phyloP scores from a whole-genome alignment of 2,888 invertebrate species.

The Harmothoe impar region DNA sequence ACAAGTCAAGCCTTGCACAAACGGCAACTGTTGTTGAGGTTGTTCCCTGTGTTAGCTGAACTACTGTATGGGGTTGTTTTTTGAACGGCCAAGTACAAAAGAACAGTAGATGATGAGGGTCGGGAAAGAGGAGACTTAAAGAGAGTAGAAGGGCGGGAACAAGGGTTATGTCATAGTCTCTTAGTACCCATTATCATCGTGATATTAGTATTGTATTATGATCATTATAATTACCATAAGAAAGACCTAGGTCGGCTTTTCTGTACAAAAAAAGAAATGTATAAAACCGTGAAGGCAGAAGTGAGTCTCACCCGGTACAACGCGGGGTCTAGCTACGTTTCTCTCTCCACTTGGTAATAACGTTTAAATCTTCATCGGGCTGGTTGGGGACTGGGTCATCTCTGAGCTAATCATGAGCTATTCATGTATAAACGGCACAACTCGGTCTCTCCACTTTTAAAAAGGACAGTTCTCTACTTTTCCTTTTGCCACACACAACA shows the following conservation, averaged over 20 bases:
- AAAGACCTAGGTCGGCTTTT: constrained; percentile 63
- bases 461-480: background rate
- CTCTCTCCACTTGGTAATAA: constrained; percentile 11
- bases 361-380: constrained; percentile 9
- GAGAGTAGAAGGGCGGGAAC: background rate
- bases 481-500: background rate
- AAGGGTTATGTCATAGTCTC: constrained; percentile 21
- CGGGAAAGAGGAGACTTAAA: background rate
- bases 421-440: constrained; percentile 18
- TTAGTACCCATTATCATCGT: constrained; percentile 13
- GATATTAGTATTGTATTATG: constrained; percentile 54
- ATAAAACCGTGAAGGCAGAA: constrained; percentile 64
- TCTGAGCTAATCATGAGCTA: background rate
- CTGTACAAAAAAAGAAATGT: constrained; percentile 60
- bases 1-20: constrained; percentile 23
- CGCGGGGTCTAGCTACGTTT: constrained; percentile 29
- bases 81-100: constrained; percentile 61
- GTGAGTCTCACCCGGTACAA: constrained; percentile 14
- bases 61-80: constrained; percentile 12
- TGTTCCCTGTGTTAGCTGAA: background rate
- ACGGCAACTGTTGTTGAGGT: background rate
- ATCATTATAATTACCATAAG: constrained; percentile 56
- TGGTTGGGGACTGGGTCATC: background rate
- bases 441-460: background rate
- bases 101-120: background rate